A percentile compares a stretch with the other conserved stretches of the same genome.
These are phyloP conservation scores for Monarcha castaneiventris DNA, from an alignment of 2,113 vertebrate species.

Conservation along the genomic window DNA sequence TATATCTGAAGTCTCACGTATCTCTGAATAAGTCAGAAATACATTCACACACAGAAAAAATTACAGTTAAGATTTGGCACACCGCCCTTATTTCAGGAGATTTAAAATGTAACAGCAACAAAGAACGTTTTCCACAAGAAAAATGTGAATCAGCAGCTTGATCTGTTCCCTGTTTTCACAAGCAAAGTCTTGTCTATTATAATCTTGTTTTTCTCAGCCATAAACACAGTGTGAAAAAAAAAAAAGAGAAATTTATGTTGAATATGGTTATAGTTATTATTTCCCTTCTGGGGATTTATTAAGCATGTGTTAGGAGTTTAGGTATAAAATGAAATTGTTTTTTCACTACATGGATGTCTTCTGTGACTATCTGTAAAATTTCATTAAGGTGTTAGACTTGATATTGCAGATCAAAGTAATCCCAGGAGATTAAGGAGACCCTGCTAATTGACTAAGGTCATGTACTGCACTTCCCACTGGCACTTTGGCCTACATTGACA, in stretches of 20 bases:
- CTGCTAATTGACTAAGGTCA: constrained; percentile 73
- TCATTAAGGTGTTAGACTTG: constrained; percentile 71
- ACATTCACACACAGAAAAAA: not conserved
- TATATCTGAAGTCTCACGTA: not conserved
- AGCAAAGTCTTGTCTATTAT: not conserved
- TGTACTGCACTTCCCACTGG: constrained; percentile 67
- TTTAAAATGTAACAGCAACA: not conserved
- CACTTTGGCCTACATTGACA: constrained; percentile 65
- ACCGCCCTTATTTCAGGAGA: not conserved
- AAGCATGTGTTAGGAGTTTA: constrained; percentile 65
- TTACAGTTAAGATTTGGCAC: not conserved
- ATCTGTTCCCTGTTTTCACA: not conserved
- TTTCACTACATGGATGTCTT: constrained; percentile 56
- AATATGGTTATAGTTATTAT: constrained; percentile 68
- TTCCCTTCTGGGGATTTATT: constrained; percentile 65
- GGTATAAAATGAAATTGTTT: constrained; percentile 65
- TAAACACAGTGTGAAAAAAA: constrained; percentile 34
- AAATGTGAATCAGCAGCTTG: constrained; percentile 4
- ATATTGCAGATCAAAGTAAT: constrained; percentile 74
- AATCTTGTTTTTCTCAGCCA: constrained; percentile 45
- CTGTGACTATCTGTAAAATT: constrained; percentile 70
- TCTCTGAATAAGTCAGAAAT: not conserved
- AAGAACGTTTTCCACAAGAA: not conserved
- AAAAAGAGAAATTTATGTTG: constrained; percentile 33
- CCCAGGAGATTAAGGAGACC: constrained; percentile 66